phyloP scores from a whole-genome alignment of 2,888 invertebrate species.

The Caenorhabditis sp. region DNA sequence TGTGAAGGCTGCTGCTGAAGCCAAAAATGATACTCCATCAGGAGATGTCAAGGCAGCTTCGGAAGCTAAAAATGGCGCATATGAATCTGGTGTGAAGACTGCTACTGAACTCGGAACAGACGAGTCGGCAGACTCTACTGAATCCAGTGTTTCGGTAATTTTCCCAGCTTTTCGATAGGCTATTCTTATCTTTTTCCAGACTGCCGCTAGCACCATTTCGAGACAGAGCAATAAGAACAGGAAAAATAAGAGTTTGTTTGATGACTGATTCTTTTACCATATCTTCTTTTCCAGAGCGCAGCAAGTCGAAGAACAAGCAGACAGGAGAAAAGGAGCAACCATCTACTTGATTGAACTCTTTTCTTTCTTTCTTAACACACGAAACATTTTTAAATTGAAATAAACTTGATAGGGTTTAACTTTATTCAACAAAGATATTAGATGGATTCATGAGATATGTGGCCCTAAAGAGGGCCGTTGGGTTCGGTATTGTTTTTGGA shows the following conservation, averaged over 20 bases:
- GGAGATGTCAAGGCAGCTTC: conserved; percentile 52
- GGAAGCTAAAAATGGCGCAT: conserved; percentile 6
- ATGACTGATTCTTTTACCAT: background rate
- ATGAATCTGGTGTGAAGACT: conserved; percentile 52
- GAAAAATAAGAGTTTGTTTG: conserved; percentile 30
- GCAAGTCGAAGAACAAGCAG: conserved; percentile 30
- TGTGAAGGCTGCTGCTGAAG: conserved; percentile 52
- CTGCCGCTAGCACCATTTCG: conserved; percentile 9
- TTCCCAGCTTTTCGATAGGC: background rate
- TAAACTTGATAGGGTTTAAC: background rate
- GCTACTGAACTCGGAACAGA: conserved; percentile 13
- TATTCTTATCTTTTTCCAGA: background rate
- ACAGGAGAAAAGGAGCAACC: conserved; percentile 17
- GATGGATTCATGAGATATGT: conserved; percentile 50
- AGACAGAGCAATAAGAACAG: conserved; percentile 15
- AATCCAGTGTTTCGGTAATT: conserved; percentile 28
- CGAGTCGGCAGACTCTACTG: conserved; percentile 33
- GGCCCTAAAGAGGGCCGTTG: conserved; percentile 80
- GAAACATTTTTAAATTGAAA: background rate
- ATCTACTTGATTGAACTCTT: conserved; percentile 11
- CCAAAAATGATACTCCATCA: conserved; percentile 25
- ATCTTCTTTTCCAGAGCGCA: conserved; percentile 30
- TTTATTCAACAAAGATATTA: background rate
- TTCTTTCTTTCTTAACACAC: background rate
- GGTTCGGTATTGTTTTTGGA: conserved; percentile 66